These are phyloP conservation scores for Tipula vernalis DNA, from an alignment of 2,888 invertebrate species.

Conservation along the genomic window DNA sequence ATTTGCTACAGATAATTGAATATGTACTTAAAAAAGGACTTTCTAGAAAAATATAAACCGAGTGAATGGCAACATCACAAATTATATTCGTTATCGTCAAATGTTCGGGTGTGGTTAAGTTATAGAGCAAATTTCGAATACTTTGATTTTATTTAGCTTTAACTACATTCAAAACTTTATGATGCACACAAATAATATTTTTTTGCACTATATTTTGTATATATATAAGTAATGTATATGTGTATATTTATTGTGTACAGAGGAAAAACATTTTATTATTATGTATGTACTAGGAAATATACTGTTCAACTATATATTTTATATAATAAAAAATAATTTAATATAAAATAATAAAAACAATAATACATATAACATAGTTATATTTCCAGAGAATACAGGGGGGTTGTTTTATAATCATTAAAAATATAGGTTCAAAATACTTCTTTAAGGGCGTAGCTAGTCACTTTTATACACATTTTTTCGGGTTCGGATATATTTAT, in stretches of 20 bases:
- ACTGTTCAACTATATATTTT: not conserved
- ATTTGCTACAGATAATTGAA: too few relatives aligned
- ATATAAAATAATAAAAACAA: not conserved
- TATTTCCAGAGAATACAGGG: not conserved
- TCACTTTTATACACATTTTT: not conserved
- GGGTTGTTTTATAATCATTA: not conserved
- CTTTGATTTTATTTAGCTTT: not conserved
- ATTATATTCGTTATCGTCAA: not conserved
- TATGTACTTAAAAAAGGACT: not conserved
- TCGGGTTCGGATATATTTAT: not conserved
- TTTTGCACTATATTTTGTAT: not conserved
- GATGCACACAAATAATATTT: not conserved
- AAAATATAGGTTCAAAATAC: not conserved
- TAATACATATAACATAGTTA: not conserved
- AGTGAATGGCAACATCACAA: not conserved
- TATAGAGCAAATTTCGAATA: not conserved
- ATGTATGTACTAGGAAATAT: not conserved
- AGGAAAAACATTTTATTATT: not conserved
- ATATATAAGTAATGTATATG: not conserved
- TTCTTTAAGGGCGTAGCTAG: not conserved
- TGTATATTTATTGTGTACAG: not conserved
- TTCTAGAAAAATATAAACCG: not conserved
- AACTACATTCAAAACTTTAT: not conserved
- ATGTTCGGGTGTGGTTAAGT: not conserved
- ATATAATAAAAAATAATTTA: not conserved